phyloP scores from a whole-genome alignment of 2,113 vertebrate genomes.

The Tachycineta bicolor region DNA sequence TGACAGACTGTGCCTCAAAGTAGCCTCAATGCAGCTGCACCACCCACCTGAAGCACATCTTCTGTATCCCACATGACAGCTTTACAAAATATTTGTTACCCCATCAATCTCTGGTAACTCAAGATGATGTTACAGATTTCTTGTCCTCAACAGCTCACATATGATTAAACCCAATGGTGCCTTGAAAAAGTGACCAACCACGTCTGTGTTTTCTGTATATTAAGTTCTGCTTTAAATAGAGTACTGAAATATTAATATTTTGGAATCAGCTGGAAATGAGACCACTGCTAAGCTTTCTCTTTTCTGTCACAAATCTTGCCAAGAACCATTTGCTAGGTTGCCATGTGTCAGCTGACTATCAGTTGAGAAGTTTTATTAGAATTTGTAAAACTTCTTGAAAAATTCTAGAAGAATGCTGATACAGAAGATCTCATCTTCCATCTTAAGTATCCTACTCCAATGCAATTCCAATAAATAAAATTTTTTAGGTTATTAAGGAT shows the following conservation, averaged over 20 bases:
- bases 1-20: background rate
- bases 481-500: background rate
- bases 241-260: background rate
- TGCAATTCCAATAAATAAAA: background rate
- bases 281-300: background rate
- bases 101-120: background rate
- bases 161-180: background rate
- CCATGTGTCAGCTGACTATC: background rate
- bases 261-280: background rate
- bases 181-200: background rate
- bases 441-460: background rate
- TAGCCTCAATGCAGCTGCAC: background rate
- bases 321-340: background rate
- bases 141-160: background rate
- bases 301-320: background rate
- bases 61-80: fast-evolving
- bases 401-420: background rate
- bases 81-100: background rate
- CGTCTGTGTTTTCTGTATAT: background rate
- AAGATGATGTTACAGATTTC: background rate
- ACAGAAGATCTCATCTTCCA: background rate
- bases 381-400: background rate
- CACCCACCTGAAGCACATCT: background rate
- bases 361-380: background rate
- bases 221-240: background rate